Percentiles rank a stretch among this genome's conserved stretches.
phyloP scores from a whole-genome alignment of 37 sponge, comb jelly and placozoan genomes.

The Aplysina aerophoba region DNA sequence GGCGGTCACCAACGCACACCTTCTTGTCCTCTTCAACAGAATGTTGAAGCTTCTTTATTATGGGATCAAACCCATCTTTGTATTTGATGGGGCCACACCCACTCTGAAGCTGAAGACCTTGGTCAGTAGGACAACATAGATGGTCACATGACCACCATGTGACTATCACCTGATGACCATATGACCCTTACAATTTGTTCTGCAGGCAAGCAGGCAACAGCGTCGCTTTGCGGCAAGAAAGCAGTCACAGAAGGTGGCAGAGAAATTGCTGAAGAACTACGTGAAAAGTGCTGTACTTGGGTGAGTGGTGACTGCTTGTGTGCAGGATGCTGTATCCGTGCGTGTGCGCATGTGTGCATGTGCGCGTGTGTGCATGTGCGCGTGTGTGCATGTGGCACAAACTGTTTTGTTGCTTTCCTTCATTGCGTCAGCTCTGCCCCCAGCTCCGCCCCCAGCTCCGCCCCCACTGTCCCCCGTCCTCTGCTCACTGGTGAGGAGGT shows the following conservation, averaged over 20 bases:
- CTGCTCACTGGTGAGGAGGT: background rate
- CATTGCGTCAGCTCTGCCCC: background rate
- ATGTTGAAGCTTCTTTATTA: slow-evolving; percentile 95
- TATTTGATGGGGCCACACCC: slow-evolving; percentile 96
- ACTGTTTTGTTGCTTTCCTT: background rate
- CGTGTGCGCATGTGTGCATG: too few species aligned
- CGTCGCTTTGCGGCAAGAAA: slow-evolving; percentile 37
- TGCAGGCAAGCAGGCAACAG: slow-evolving; percentile 49
- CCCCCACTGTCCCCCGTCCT: background rate
- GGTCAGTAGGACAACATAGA: slow-evolving; percentile 35
- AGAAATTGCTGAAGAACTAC: slow-evolving; percentile 58
- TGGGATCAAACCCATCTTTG: slow-evolving; percentile 93
- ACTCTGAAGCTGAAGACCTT: slow-evolving; percentile 87
- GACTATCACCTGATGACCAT: too few species aligned
- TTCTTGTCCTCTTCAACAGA: slow-evolving; percentile 84
- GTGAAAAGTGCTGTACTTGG: slow-evolving; percentile 64
- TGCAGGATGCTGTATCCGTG: background rate
- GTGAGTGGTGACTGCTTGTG: background rate
- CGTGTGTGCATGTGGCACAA: too few species aligned
- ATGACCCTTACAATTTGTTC: background rate
- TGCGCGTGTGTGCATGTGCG: too few species aligned
- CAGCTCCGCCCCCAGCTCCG: background rate
- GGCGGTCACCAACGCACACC: slow-evolving; percentile 76
- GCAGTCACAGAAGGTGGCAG: slow-evolving; percentile 34
- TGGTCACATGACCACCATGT: too few species aligned